A percentile compares a stretch with the other conserved stretches of the same genome.
Conservation (phyloP, 2,888 invertebrate species). For the Pachymerium ferrugineum region DNA sequence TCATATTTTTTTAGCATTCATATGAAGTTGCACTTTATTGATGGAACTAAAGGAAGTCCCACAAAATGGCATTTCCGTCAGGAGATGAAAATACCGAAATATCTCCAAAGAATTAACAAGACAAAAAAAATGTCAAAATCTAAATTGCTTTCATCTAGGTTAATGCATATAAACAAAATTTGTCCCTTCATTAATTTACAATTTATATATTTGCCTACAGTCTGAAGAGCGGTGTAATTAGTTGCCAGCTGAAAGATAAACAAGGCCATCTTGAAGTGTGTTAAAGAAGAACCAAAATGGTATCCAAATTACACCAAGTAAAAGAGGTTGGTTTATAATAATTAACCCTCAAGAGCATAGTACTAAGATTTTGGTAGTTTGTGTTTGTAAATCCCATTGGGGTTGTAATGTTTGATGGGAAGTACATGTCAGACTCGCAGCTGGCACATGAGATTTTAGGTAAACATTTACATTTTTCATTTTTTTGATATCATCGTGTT, state of each 20-base stretch:
- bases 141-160: neutral
- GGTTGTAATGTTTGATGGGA: constrained; percentile 1
- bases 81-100: neutral
- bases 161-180: neutral
- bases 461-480: neutral
- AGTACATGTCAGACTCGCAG: neutral
- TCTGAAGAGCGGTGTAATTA: neutral
- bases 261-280: neutral
- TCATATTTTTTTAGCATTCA: no score
- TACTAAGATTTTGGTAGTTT: neutral
- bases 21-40: neutral
- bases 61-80: no score
- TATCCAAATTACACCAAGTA: no score
- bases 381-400: constrained; percentile 1
- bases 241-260: neutral
- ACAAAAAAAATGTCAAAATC: neutral
- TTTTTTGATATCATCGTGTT: neutral
- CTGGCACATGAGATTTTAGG: neutral
- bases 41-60: neutral
- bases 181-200: neutral
- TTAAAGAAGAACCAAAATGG: neutral
- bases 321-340: neutral
- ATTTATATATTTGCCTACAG: neutral
- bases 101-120: neutral
- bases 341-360: neutral